These are phyloP conservation scores for Drosophila lacicola DNA, from an alignment of 2,888 invertebrate species.

Conservation along the genomic window DNA sequence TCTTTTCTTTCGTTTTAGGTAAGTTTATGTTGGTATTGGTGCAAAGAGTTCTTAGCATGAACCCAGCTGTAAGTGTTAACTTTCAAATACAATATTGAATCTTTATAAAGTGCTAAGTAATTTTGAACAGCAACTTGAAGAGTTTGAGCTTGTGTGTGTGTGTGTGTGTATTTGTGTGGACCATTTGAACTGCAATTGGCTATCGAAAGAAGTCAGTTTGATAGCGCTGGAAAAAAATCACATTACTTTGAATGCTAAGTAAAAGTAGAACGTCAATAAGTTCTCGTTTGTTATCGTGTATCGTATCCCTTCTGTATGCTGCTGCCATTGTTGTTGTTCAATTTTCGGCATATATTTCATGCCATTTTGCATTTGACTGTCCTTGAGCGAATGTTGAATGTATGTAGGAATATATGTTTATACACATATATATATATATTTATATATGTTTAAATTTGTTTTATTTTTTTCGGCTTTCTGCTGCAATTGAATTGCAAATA, in stretches of 20 bases:
- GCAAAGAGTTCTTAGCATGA: slow-evolving; percentile 62
- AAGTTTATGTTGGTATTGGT: slow-evolving; percentile 69
- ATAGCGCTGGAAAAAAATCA: slow-evolving; percentile 23
- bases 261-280: slow-evolving; percentile 32
- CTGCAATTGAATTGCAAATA: slow-evolving; percentile 79
- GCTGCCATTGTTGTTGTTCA: slow-evolving; percentile 29
- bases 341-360: slow-evolving; percentile 62
- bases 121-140: slow-evolving; percentile 26
- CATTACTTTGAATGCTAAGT: slow-evolving; percentile 32
- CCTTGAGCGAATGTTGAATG: slow-evolving; percentile 19
- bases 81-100: slow-evolving; percentile 36
- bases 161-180: not conserved
- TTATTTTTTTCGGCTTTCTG: slow-evolving; percentile 47
- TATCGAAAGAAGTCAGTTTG: slow-evolving; percentile 13
- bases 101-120: slow-evolving; percentile 34
- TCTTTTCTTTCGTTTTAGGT: slow-evolving; percentile 70
- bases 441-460: slow-evolving; percentile 37
- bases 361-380: slow-evolving; percentile 50
- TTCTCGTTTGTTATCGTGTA: slow-evolving; percentile 31
- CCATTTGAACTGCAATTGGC: slow-evolving; percentile 39
- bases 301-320: slow-evolving; percentile 13
- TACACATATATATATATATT: not conserved
- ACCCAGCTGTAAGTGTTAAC: slow-evolving; percentile 69
- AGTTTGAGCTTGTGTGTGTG: not conserved
- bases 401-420: slow-evolving; percentile 3